Base-by-base conservation (phyloP, 2,797 vertebrate species). In the Gadopsis marmoratus region DNA sequence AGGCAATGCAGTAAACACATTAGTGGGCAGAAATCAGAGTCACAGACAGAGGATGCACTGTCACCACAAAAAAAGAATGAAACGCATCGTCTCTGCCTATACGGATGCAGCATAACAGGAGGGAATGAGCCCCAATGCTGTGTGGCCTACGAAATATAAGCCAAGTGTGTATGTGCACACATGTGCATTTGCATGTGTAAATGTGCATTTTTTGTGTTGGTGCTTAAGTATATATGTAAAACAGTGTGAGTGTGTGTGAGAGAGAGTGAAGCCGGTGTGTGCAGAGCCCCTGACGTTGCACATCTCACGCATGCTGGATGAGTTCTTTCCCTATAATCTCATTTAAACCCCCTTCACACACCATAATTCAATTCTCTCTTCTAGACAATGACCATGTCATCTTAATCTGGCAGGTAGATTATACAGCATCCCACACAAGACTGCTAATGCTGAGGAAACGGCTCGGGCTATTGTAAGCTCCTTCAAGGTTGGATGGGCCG, bases 351-450 rank as follows among this genome's bases (percentile, higher is more conserved):
- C 89, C 90, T 94, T 95, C 93, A 94, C 93, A 94, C 91, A 86
- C 87, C 72, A 92, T 94, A 94, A 94, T 94, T 94, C 91, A 94
- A 94, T 94, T 94, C 92, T 93, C 92, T 91, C 86, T 91, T 92
- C 88, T 87, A 94, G 94, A 94, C 93, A 94, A 95, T 94, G 92
- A 92, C 93, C 92, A 93, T 93, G 93, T 94, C 95, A 94, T 94
- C 94, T 95, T 94, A 94, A 94, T 95, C 93, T 94, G 92, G 91
- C 94, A 95, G 94, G 94, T 94, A 95, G 93, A 95, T 95, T 94
- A 94, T 92, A 86, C 92, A 88, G 91, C 93, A 93, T 91, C 91
- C 90, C 90, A 93, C 91, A 93, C 92, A 92, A 86, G 92, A 91
- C 90, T 93, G 87, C 91, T 93, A 94, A 93, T 90, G 88, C 91